phyloP scores from a whole-genome alignment of 1,140 invertebrate genomes.

The Parasteatoda tepidariorum region DNA sequence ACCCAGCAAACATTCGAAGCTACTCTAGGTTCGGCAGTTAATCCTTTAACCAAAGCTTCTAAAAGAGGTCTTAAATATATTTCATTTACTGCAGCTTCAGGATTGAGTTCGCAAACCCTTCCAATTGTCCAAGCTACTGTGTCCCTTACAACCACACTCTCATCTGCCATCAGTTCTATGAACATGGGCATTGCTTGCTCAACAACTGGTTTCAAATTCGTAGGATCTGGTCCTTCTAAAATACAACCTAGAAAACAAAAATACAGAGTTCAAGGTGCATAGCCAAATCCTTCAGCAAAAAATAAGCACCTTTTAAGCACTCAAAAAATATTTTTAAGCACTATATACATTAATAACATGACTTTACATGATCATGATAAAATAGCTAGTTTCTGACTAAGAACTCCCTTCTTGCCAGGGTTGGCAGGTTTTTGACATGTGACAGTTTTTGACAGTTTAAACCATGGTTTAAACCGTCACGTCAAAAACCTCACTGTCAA shows the following conservation, averaged over 20 bases:
- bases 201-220: conserved; percentile 90
- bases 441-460: too few relatives aligned
- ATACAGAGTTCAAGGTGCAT: neutral
- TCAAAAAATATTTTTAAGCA: neutral
- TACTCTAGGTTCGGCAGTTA: conserved; percentile 91
- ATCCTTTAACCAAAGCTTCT: conserved; percentile 87
- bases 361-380: too few relatives aligned
- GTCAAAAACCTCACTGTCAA: too few relatives aligned
- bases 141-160: conserved; percentile 92
- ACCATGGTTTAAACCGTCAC: too few relatives aligned
- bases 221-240: conserved; percentile 90
- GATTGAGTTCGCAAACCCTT: conserved; percentile 96
- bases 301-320: too few relatives aligned
- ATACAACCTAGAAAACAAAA: conserved; percentile 78
- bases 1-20: conserved; percentile 99
- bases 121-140: conserved; percentile 99
- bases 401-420: too few relatives aligned
- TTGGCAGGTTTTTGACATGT: too few relatives aligned
- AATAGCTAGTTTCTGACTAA: too few relatives aligned
- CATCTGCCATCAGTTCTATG: conserved; percentile 93
- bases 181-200: conserved; percentile 96
- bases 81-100: conserved; percentile 94
- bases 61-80: conserved; percentile 84
- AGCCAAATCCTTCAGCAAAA: neutral
- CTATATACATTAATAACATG: neutral